Percentiles rank a stretch among this genome's conserved stretches.
Conservation (phyloP, 2,888 invertebrate genomes). For the Luffia ferchaultella region DNA sequence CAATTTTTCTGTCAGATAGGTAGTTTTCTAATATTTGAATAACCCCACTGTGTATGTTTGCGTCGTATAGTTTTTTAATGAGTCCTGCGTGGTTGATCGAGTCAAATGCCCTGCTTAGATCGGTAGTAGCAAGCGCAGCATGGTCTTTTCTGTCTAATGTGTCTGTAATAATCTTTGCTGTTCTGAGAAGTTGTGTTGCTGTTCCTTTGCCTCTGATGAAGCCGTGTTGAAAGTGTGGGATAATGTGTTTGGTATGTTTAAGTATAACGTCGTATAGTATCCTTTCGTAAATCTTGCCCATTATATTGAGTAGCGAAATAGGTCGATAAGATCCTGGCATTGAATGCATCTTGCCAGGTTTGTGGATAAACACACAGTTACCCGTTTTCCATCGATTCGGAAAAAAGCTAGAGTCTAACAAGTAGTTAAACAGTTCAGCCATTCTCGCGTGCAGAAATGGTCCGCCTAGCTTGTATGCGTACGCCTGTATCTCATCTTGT, state of each 20-base stretch:
- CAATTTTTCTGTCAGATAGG: neutral
- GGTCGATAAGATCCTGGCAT: neutral
- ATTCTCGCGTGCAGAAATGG: too few relatives aligned
- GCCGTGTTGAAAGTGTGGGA: neutral
- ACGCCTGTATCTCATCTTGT: too few relatives aligned
- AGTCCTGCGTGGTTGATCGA: neutral
- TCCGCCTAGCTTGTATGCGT: too few relatives aligned
- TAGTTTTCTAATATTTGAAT: neutral
- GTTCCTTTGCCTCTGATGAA: neutral
- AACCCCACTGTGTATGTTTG: neutral
- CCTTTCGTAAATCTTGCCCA: neutral
- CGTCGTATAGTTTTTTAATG: neutral
- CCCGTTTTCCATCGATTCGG: neutral
- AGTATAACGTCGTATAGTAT: neutral
- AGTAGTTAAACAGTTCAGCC: too few relatives aligned
- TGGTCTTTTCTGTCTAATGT: neutral
- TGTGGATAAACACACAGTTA: neutral
- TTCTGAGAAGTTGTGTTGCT: neutral
- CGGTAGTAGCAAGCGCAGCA: neutral
- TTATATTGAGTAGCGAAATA: neutral
- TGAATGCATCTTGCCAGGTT: neutral
- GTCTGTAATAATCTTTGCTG: neutral
- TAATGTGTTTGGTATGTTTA: neutral
- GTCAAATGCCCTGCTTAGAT: neutral
- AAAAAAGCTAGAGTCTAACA: too few relatives aligned